A percentile compares a stretch with the other conserved stretches of the same genome.
phyloP scores from a whole-genome alignment of 2,113 vertebrate genomes.

The Sardina pilchardus region DNA sequence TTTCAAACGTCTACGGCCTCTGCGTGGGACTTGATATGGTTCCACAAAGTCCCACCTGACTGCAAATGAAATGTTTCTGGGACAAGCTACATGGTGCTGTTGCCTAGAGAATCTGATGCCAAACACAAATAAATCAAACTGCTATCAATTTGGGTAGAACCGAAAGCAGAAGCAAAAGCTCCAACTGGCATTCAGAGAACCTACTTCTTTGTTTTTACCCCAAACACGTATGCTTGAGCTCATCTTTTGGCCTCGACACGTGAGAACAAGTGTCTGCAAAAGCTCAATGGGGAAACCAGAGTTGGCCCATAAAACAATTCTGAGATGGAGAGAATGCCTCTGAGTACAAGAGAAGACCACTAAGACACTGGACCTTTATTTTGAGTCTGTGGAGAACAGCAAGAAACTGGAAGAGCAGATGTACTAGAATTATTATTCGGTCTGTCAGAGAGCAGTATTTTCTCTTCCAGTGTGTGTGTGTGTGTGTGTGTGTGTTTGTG shows the following conservation, averaged over 20 bases:
- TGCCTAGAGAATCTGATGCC: not conserved
- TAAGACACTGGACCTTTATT: not conserved
- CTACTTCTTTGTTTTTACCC: not conserved
- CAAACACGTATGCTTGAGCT: not conserved
- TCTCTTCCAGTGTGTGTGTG: no score
- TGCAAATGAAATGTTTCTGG: not conserved
- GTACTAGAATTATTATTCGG: no score
- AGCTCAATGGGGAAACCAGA: not conserved
- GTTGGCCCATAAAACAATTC: not conserved
- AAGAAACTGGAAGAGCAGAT: no score
- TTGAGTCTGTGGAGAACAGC: not conserved
- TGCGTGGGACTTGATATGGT: not conserved
- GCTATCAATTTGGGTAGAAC: not conserved
- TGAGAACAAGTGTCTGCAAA: slow-evolving; percentile 2
- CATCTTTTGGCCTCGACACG: not conserved
- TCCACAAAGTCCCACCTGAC: not conserved
- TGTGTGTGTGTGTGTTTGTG: no score
- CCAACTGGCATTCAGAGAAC: not conserved
- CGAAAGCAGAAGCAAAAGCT: not conserved
- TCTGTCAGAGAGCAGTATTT: no score
- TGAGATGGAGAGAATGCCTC: not conserved
- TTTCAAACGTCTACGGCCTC: not conserved
- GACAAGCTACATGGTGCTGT: not conserved
- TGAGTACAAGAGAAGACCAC: not conserved
- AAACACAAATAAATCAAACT: not conserved